Conservation (phyloP, 2,888 invertebrate genomes). For the Choristoneura rosaceana region DNA sequence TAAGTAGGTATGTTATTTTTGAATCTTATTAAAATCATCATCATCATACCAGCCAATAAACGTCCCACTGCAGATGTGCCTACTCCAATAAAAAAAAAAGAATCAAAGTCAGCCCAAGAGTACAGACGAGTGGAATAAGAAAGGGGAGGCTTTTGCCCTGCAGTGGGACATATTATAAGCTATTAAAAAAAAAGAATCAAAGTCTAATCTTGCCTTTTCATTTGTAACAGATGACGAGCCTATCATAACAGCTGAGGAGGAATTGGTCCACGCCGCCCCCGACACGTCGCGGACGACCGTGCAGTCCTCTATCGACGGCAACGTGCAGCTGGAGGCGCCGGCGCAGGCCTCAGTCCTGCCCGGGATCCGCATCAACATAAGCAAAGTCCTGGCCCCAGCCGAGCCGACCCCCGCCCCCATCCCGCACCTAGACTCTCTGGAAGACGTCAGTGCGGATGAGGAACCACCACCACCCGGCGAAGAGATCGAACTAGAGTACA, state of each 20-base stretch:
- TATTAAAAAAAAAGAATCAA: too few relatives aligned
- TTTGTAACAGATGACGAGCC: conserved; percentile 77
- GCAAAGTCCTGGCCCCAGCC: conserved; percentile 86
- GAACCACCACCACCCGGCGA: conserved; percentile 87
- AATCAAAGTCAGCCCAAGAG: too few relatives aligned
- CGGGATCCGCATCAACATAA: conserved; percentile 93
- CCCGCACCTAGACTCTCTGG: conserved; percentile 57
- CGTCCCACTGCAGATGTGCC: too few relatives aligned
- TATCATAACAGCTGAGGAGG: conserved; percentile 81
- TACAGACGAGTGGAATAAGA: too few relatives aligned
- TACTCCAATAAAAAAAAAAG: too few relatives aligned
- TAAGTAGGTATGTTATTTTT: too few relatives aligned
- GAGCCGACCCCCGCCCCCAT: conserved; percentile 62
- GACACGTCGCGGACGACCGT: conserved; percentile 85
- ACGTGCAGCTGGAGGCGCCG: conserved; percentile 87
- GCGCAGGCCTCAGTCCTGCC: conserved; percentile 72
- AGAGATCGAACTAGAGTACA: conserved; percentile 80
- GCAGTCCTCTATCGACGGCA: conserved; percentile 91
- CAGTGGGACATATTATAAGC: too few relatives aligned
- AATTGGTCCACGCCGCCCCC: conserved; percentile 60
- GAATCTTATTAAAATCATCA: too few relatives aligned
- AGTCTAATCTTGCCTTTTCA: background rate
- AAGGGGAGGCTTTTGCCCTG: too few relatives aligned
- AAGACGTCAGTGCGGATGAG: conserved; percentile 71
- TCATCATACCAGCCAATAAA: too few relatives aligned